Percentiles rank a stretch among this genome's conserved stretches.
Conservation (phyloP, 2,113 vertebrate genomes). For the Zosterops japonicus region DNA sequence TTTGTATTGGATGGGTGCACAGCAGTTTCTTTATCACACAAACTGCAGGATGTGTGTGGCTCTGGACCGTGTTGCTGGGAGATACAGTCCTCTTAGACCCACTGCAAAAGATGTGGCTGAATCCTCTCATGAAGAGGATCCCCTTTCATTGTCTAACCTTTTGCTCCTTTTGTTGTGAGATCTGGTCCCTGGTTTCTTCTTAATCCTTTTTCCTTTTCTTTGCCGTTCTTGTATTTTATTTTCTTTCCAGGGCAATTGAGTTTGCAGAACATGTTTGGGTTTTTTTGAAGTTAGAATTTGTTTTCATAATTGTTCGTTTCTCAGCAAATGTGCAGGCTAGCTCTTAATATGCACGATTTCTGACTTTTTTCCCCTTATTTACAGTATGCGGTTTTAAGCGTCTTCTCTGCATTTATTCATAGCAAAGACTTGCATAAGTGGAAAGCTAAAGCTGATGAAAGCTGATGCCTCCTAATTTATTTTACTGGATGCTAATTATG, state of each 20-base stretch:
- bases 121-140: rapidly evolving
- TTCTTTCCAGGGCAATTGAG: background rate
- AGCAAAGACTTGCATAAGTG: background rate
- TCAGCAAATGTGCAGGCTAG: background rate
- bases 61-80: background rate
- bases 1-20: background rate
- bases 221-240: background rate
- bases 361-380: background rate
- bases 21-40: background rate
- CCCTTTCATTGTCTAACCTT: background rate
- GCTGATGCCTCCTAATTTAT: slow-evolving; percentile 9
- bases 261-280: background rate
- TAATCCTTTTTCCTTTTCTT: background rate
- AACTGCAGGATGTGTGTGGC: background rate
- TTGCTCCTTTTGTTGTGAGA: background rate
- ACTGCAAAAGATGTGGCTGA: background rate
- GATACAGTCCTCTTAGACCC: background rate
- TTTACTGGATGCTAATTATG: background rate
- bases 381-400: background rate
- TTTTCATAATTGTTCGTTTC: background rate
- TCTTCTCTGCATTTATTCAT: background rate
- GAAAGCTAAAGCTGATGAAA: slow-evolving; percentile 19
- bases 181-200: background rate
- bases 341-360: background rate
- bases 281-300: background rate